These are phyloP conservation scores for Amblyjoppa fuscipennis DNA, from an alignment of 2,888 invertebrate genomes.

Conservation along the genomic window DNA sequence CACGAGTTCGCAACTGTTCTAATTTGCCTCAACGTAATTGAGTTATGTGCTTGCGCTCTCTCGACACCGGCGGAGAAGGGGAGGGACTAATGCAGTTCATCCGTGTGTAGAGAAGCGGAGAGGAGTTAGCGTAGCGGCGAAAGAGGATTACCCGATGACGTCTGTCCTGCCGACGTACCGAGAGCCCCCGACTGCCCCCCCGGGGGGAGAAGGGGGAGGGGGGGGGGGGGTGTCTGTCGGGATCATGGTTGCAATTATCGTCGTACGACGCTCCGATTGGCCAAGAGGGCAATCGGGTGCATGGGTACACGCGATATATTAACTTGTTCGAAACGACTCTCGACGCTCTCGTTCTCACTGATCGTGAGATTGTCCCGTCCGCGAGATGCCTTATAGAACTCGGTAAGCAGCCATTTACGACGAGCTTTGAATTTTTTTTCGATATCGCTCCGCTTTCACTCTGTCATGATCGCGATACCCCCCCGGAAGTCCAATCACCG, in stretches of 20 bases:
- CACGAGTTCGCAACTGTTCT: conserved; percentile 65
- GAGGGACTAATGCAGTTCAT: conserved; percentile 37
- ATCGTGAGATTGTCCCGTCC: conserved; percentile 24
- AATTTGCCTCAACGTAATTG: conserved; percentile 67
- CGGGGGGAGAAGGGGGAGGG: too few species aligned
- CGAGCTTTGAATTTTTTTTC: conserved; percentile 17
- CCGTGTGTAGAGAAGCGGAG: conserved; percentile 16
- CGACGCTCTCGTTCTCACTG: conserved; percentile 1
- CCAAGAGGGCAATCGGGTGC: neutral
- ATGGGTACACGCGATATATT: neutral
- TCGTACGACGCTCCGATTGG: conserved; percentile 12
- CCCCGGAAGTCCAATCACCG: conserved; percentile 18
- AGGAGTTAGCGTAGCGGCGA: conserved; percentile 27
- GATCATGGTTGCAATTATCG: conserved; percentile 29
- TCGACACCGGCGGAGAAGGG: neutral
- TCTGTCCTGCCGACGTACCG: conserved; percentile 22
- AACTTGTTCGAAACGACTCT: neutral
- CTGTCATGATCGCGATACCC: conserved; percentile 2
- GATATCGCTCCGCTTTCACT: conserved; percentile 27
- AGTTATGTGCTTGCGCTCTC: conserved; percentile 64
- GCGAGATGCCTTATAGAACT: conserved; percentile 5
- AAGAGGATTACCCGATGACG: conserved; percentile 64
- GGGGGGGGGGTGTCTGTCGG: neutral
- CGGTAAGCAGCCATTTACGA: neutral
- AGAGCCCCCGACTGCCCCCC: conserved; percentile 1